phyloP scores from a whole-genome alignment of 2,113 vertebrate genomes.

The Laterallus jamaicensis region DNA sequence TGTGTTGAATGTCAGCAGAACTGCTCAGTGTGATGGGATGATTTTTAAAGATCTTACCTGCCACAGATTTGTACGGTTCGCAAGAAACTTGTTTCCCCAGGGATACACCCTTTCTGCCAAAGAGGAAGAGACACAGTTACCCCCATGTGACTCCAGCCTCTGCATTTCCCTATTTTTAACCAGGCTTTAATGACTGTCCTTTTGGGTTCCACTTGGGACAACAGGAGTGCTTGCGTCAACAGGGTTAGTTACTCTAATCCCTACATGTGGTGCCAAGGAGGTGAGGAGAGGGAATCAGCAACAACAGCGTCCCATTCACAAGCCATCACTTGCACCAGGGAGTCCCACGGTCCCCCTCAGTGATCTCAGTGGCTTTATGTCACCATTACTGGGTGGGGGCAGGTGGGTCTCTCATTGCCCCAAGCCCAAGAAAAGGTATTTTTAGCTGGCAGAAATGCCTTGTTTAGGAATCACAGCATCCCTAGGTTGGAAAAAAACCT shows the following conservation, averaged over 20 bases:
- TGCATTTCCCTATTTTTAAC: not conserved
- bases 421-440: not conserved
- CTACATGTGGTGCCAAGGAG: not conserved
- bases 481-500: too few species aligned
- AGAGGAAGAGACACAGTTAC: not conserved
- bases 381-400: accelerated
- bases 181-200: not conserved
- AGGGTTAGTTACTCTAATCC: not conserved
- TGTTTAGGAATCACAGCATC: not conserved
- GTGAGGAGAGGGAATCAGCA: not conserved
- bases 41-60: slow-evolving; percentile 80
- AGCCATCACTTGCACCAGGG: accelerated
- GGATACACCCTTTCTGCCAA: slow-evolving; percentile 87
- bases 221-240: accelerated
- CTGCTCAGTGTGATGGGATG: accelerated
- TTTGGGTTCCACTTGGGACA: not conserved
- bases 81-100: slow-evolving; percentile 93
- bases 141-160: not conserved
- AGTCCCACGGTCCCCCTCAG: accelerated
- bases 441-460: not conserved
- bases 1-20: not conserved
- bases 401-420: not conserved
- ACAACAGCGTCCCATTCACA: not conserved
- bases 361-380: not conserved
- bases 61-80: slow-evolving; percentile 93